phyloP scores from a whole-genome alignment of 2,797 vertebrate species.

The Ciconia nigra region DNA sequence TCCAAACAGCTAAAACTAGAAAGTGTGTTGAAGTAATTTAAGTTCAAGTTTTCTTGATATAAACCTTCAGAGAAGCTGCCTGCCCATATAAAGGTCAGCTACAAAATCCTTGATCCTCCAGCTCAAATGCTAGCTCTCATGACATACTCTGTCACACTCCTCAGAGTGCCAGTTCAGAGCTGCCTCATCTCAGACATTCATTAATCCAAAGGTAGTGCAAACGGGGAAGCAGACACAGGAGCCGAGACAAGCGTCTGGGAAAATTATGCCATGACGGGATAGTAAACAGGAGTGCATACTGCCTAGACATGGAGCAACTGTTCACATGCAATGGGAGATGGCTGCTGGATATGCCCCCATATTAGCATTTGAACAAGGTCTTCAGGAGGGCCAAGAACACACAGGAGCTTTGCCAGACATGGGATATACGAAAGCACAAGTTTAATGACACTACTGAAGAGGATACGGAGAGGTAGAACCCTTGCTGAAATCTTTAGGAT shows the following conservation, averaged over 20 bases:
- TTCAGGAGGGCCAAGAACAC: not conserved
- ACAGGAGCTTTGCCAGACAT: not conserved
- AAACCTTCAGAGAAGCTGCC: not conserved
- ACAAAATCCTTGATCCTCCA: not conserved
- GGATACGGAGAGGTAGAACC: not conserved
- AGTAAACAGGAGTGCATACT: not conserved
- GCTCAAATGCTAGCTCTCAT: not conserved
- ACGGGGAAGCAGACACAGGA: not conserved
- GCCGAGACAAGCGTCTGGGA: not conserved
- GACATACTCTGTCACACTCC: not conserved
- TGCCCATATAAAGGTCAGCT: not conserved
- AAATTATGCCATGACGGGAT: not conserved
- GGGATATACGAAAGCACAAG: not conserved
- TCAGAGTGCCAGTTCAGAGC: not conserved
- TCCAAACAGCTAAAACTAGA: not conserved
- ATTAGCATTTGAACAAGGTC: not conserved
- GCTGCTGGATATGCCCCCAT: not conserved
- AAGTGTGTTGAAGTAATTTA: not conserved
- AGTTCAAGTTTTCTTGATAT: not conserved
- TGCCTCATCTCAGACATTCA: not conserved
- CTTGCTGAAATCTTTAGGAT: not conserved
- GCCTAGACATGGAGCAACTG: not conserved
- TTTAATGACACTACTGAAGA: fast-evolving
- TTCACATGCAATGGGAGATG: not conserved
- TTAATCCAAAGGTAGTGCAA: not conserved